phyloP scores from a whole-genome alignment of 2,888 invertebrate species.

The Macaria notata region DNA sequence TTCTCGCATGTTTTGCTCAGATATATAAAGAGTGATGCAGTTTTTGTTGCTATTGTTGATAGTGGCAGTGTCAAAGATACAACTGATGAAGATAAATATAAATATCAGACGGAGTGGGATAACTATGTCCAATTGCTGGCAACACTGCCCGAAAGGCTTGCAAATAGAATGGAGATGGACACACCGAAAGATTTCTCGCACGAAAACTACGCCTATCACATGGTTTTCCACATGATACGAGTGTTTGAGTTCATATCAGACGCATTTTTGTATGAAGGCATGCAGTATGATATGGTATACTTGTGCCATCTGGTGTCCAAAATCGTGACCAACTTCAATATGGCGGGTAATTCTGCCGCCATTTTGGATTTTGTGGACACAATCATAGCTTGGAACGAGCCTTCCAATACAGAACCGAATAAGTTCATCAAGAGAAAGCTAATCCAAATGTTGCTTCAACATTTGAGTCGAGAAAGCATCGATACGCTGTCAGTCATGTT shows the following conservation, averaged over 20 bases:
- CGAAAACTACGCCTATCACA: slow-evolving; percentile 79
- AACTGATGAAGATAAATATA: slow-evolving; percentile 30
- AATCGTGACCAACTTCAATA: slow-evolving; percentile 81
- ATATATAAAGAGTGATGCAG: slow-evolving; percentile 80
- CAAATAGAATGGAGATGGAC: slow-evolving; percentile 84
- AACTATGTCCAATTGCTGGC: slow-evolving; percentile 83
- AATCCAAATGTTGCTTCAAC: slow-evolving; percentile 75
- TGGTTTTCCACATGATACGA: slow-evolving; percentile 84
- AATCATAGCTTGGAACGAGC: slow-evolving; percentile 76
- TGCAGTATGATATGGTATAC: slow-evolving; percentile 62
- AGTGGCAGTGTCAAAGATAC: slow-evolving; percentile 47
- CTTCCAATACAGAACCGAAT: slow-evolving; percentile 47
- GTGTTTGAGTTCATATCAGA: slow-evolving; percentile 83
- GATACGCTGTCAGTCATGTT: slow-evolving; percentile 81
- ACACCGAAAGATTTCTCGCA: slow-evolving; percentile 82
- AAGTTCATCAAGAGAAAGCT: slow-evolving; percentile 64
- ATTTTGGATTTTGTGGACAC: slow-evolving; percentile 79
- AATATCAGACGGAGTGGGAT: slow-evolving; percentile 64
- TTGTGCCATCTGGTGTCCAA: slow-evolving; percentile 84
- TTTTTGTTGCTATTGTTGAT: slow-evolving; percentile 77
- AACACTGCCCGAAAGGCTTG: slow-evolving; percentile 86
- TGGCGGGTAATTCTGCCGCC: slow-evolving; percentile 64
- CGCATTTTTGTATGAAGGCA: slow-evolving; percentile 49
- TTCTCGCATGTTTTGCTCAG: slow-evolving; percentile 68
- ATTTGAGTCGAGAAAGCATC: slow-evolving; percentile 82